phyloP scores from a whole-genome alignment of 2,888 invertebrate genomes.

The Acronicta alni region DNA sequence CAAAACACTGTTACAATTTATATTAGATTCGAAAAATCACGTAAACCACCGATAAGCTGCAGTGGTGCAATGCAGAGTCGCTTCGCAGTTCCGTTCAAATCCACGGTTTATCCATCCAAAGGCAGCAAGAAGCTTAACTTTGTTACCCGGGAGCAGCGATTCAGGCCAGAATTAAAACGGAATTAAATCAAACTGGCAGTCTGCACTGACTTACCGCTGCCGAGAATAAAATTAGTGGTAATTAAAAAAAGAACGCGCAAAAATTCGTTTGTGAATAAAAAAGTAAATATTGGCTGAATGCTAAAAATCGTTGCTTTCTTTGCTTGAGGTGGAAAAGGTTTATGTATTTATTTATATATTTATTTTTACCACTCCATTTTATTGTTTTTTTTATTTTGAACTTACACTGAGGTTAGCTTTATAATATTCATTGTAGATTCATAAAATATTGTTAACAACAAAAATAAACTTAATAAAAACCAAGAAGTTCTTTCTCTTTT shows the following conservation, averaged over 20 bases:
- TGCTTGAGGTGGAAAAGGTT: background rate
- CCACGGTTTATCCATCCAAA: constrained; percentile 55
- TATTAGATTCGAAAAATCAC: constrained; percentile 47
- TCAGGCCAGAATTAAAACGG: constrained; percentile 56
- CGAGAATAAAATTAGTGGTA: constrained; percentile 43
- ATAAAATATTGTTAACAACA: too few species aligned
- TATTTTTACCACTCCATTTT: background rate
- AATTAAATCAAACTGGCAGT: constrained; percentile 60
- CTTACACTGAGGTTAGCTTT: background rate
- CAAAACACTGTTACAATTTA: constrained; percentile 37
- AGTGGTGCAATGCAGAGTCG: constrained; percentile 57
- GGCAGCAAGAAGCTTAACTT: constrained; percentile 61
- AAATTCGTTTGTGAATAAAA: constrained; percentile 15
- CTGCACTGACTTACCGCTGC: constrained; percentile 43
- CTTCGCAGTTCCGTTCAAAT: constrained; percentile 45
- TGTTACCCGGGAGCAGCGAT: constrained; percentile 53
- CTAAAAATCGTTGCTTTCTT: background rate
- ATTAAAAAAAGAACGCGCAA: constrained; percentile 21
- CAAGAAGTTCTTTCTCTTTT: too few species aligned
- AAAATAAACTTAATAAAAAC: too few species aligned
- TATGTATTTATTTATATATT: background rate
- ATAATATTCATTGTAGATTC: too few species aligned
- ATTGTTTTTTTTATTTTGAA: background rate
- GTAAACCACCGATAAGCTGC: constrained; percentile 44
- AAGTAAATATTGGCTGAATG: constrained; percentile 10